A percentile compares a stretch with the other conserved stretches of the same genome.
phyloP scores from a whole-genome alignment of 2,888 invertebrate genomes.

The Ganaspis brasiliensis region DNA sequence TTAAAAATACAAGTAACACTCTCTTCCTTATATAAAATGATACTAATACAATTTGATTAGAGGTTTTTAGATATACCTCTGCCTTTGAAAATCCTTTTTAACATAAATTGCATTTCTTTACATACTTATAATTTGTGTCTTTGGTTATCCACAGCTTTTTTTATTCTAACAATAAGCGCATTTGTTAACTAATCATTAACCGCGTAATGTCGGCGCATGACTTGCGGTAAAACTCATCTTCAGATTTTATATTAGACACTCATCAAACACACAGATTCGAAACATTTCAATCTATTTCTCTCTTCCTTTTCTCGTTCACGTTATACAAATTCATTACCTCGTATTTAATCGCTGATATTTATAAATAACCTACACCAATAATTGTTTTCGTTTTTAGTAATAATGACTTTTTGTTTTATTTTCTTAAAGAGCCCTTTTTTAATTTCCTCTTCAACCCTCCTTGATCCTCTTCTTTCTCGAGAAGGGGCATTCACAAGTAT shows the following conservation, averaged over 20 bases:
- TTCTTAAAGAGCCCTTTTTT: neutral
- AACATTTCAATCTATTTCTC: constrained; percentile 26
- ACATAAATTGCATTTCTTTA: constrained; percentile 28
- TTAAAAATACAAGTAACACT: neutral
- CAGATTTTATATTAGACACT: neutral
- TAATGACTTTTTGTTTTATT: constrained; percentile 11
- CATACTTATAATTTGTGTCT: constrained; percentile 33
- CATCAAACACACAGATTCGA: constrained; percentile 29
- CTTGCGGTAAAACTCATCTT: constrained; percentile 27
- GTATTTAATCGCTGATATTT: too few relatives aligned
- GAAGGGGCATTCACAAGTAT: constrained; percentile 62
- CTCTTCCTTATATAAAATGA: neutral
- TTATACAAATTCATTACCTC: too few relatives aligned
- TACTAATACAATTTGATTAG: neutral
- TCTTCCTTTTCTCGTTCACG: neutral
- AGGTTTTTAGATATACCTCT: neutral
- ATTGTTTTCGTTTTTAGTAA: neutral
- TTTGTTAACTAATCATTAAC: constrained; percentile 34
- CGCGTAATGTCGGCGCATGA: constrained; percentile 24
- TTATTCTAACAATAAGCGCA: constrained; percentile 22
- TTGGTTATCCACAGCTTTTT: constrained; percentile 25
- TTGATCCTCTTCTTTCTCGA: constrained; percentile 55
- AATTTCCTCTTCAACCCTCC: neutral
- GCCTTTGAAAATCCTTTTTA: neutral
- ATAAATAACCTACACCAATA: neutral